Evolutionary conservation across 2,888 invertebrate genomes (phyloP).

Genomic region (Spialia ferax): DNA sequence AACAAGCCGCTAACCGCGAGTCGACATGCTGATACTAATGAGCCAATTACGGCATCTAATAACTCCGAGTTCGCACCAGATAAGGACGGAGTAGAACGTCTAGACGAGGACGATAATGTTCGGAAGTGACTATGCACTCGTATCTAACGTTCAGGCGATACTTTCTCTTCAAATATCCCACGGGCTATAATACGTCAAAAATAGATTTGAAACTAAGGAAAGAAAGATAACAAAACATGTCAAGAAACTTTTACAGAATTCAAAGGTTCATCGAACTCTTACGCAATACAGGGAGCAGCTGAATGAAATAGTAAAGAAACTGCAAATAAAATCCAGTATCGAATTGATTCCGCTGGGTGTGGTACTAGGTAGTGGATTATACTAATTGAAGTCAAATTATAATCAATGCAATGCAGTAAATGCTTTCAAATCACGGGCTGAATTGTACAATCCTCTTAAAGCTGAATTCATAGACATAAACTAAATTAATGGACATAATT

Average conservation of each 20-base stretch:
- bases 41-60: conserved; percentile 50
- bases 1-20: conserved; percentile 43
- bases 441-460: conserved; percentile 19
- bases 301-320: conserved; percentile 25
- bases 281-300: conserved; percentile 16
- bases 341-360: conserved; percentile 23
- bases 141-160: conserved; percentile 10
- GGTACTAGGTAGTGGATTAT: conserved; percentile 12
- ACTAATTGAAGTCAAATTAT: conserved; percentile 12
- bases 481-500: conserved; percentile 26
- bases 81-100: conserved; percentile 33
- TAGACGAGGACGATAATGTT: conserved; percentile 35
- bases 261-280: conserved; percentile 8
- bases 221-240: neutral
- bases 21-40: conserved; percentile 46
- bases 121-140: conserved; percentile 16
- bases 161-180: conserved; percentile 22
- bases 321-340: conserved; percentile 36
- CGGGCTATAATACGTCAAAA: neutral
- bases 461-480: conserved; percentile 21
- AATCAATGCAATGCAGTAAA: neutral
- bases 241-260: conserved; percentile 1
- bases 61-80: conserved; percentile 44
- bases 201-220: neutral
- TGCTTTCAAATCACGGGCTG: conserved; percentile 12